phyloP scores from a whole-genome alignment of 1,140 invertebrate species.

The Aleiodes sp. region DNA sequence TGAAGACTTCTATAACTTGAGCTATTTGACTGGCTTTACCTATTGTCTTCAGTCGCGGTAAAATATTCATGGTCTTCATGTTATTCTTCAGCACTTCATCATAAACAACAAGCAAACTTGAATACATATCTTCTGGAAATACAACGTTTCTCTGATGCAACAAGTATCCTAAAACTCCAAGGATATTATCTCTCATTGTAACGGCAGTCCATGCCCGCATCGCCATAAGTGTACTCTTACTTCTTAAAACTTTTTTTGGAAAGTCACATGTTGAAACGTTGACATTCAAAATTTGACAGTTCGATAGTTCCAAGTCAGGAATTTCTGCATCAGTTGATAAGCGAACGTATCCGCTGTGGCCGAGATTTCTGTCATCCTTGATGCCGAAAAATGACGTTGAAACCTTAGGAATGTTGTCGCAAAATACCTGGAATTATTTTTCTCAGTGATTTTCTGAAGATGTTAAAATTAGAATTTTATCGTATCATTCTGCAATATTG shows the following conservation, averaged over 20 bases:
- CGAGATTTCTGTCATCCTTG: constrained; percentile 31
- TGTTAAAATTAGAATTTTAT: too few species aligned
- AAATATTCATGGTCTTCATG: constrained; percentile 46
- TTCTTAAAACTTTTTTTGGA: constrained; percentile 38
- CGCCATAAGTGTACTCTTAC: constrained; percentile 40
- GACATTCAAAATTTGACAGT: constrained; percentile 41
- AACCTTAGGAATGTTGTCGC: neutral
- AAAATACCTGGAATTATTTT: constrained; percentile 19
- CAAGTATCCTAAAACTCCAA: constrained; percentile 46
- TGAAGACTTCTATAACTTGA: constrained; percentile 29
- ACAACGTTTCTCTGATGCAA: constrained; percentile 44
- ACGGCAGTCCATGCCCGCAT: constrained; percentile 44
- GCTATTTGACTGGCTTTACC: neutral
- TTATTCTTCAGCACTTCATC: constrained; percentile 44
- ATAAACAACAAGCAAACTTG: constrained; percentile 44
- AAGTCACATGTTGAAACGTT: constrained; percentile 44
- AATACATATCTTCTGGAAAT: constrained; percentile 40
- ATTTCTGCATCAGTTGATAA: constrained; percentile 20
- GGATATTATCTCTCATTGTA: constrained; percentile 48
- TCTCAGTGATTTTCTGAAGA: too few species aligned
- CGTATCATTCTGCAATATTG: neutral
- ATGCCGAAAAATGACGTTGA: constrained; percentile 31
- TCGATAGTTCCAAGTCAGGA: constrained; percentile 37
- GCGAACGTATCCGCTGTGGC: constrained; percentile 37
- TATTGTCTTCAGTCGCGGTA: constrained; percentile 33